Conservation (phyloP, 2,888 invertebrate genomes). For the Cyrtodaria siliqua region DNA sequence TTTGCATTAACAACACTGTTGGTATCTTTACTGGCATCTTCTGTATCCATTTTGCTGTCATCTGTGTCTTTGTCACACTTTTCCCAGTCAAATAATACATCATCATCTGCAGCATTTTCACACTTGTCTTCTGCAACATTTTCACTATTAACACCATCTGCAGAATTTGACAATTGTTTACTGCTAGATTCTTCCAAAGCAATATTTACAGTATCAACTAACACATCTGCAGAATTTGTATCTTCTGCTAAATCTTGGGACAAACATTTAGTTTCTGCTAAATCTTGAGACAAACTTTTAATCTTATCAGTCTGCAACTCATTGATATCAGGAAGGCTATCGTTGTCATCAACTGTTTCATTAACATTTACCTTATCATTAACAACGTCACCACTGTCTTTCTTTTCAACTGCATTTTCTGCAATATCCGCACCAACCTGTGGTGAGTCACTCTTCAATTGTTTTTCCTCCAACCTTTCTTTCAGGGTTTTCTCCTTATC, state of each 20-base stretch:
- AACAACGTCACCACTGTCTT: not conserved
- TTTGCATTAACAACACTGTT: not conserved
- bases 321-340: too few relatives aligned
- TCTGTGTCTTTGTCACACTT: slow-evolving; percentile 7
- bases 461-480: slow-evolving; percentile 40
- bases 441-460: not conserved
- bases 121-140: not conserved
- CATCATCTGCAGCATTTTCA: slow-evolving; percentile 1
- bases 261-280: too few relatives aligned
- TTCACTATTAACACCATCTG: slow-evolving; percentile 82
- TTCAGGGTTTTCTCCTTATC: slow-evolving; percentile 41
- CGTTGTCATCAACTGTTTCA: not conserved
- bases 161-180: too few relatives aligned
- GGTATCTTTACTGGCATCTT: not conserved
- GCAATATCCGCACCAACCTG: not conserved
- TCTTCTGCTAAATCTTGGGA: too few relatives aligned
- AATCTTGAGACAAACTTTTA: too few relatives aligned
- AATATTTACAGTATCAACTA: not conserved
- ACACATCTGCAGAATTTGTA: too few relatives aligned
- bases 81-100: slow-evolving; percentile 18
- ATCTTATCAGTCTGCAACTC: too few relatives aligned
- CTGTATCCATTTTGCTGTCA: not conserved
- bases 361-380: not conserved
- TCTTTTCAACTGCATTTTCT: not conserved
- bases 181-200: not conserved